A percentile compares a stretch with the other conserved stretches of the same genome.
These are phyloP conservation scores for Salpingus planirostris DNA, from an alignment of 2,888 invertebrate species.

Conservation along the genomic window DNA sequence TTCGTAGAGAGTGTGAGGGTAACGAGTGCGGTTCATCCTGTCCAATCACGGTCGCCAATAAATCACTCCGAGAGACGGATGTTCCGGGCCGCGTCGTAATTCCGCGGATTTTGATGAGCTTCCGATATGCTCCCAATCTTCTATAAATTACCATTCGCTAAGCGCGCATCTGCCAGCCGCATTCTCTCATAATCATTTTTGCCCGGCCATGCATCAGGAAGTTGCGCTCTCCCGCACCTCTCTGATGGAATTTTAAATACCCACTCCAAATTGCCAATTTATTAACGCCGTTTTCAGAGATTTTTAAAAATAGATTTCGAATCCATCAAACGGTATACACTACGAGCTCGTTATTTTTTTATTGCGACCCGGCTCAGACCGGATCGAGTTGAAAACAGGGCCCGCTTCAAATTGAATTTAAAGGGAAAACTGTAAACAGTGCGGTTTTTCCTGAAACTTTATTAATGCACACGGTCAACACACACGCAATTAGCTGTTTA, in stretches of 20 bases:
- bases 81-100: conserved; percentile 34
- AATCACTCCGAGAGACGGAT: conserved; percentile 32
- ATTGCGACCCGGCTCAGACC: no score
- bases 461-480: no score
- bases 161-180: conserved; percentile 29
- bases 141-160: conserved; percentile 34
- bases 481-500: no score
- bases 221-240: conserved; percentile 5
- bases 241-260: conserved; percentile 13
- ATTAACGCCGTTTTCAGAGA: no score
- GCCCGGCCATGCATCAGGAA: conserved; percentile 24
- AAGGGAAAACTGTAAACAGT: no score
- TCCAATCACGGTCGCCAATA: conserved; percentile 26
- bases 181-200: conserved; percentile 33
- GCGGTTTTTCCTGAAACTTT: no score
- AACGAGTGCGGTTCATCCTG: conserved; percentile 21
- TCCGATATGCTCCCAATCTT: conserved; percentile 37
- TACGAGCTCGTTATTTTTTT: no score
- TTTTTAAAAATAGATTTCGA: no score
- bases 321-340: no score
- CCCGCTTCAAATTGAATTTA: no score
- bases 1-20: no score
- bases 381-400: no score
- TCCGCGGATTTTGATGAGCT: conserved; percentile 39
- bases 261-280: conserved; percentile 11